phyloP scores from a whole-genome alignment of 2,113 vertebrate species.

The Pygoscelis antarcticus region DNA sequence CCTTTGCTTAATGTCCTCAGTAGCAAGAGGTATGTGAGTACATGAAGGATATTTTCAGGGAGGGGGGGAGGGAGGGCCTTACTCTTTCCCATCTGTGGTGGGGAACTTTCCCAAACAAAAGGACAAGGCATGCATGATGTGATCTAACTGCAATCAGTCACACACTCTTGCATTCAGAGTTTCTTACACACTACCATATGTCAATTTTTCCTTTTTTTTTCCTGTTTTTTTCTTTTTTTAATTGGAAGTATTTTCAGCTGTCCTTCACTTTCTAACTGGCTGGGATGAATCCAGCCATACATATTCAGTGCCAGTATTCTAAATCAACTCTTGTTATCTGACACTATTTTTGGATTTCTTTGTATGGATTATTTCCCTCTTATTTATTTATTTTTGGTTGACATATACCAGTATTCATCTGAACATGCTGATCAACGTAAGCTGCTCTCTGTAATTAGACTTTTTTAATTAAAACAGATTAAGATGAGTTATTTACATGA shows the following conservation, averaged over 20 bases:
- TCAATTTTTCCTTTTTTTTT: neutral
- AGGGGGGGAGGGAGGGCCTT: neutral
- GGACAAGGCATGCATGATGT: neutral
- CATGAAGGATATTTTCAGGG: rapidly evolving
- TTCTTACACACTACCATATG: neutral
- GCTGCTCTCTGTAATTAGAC: neutral
- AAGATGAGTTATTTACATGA: conserved; percentile 36
- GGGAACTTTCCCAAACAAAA: neutral
- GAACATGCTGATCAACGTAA: neutral
- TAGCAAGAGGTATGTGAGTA: neutral
- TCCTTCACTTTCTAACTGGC: neutral
- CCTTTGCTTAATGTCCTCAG: neutral
- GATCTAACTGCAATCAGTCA: neutral
- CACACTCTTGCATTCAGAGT: neutral
- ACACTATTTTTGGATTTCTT: neutral
- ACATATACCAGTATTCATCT: neutral
- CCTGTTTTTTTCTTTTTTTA: neutral
- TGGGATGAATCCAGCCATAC: neutral
- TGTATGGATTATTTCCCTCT: neutral
- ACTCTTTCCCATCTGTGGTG: neutral
- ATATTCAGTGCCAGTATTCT: neutral
- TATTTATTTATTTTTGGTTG: neutral
- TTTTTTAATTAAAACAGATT: conserved; percentile 43
- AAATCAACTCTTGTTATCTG: neutral
- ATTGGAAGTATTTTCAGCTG: neutral